Conservation (phyloP, 2,113 vertebrate genomes). For the Bungarus multicinctus region DNA sequence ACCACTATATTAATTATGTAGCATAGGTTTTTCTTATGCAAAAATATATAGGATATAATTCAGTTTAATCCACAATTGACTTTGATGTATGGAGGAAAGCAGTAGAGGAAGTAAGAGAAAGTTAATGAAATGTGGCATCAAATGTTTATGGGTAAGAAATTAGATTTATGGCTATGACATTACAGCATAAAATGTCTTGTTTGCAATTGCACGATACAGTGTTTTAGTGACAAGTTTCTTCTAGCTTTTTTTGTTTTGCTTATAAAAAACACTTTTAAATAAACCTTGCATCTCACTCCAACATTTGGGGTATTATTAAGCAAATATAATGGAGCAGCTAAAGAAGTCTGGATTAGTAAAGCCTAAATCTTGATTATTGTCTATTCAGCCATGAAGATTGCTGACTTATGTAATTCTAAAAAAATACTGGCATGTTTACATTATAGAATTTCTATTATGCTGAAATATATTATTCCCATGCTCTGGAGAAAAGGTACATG, state of each 20-base stretch:
- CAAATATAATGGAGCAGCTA: not conserved
- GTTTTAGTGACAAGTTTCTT: not conserved
- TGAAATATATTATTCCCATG: not conserved
- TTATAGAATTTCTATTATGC: not conserved
- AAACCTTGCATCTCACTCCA: not conserved
- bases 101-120: not conserved
- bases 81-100: not conserved
- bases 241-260: not conserved
- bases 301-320: not conserved
- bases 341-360: not conserved
- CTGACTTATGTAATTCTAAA: not conserved
- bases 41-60: not conserved
- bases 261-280: not conserved
- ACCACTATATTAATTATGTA: not conserved
- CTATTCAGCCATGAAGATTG: not conserved
- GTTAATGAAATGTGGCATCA: not conserved
- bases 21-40: not conserved
- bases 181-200: not conserved
- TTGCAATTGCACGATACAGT: not conserved
- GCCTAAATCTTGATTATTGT: not conserved
- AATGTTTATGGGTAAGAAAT: not conserved
- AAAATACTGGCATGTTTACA: not conserved
- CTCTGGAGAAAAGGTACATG: not conserved
- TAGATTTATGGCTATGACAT: not conserved
- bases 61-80: not conserved